phyloP scores from a whole-genome alignment of 2,888 invertebrate species.

The Mantis religiosa region DNA sequence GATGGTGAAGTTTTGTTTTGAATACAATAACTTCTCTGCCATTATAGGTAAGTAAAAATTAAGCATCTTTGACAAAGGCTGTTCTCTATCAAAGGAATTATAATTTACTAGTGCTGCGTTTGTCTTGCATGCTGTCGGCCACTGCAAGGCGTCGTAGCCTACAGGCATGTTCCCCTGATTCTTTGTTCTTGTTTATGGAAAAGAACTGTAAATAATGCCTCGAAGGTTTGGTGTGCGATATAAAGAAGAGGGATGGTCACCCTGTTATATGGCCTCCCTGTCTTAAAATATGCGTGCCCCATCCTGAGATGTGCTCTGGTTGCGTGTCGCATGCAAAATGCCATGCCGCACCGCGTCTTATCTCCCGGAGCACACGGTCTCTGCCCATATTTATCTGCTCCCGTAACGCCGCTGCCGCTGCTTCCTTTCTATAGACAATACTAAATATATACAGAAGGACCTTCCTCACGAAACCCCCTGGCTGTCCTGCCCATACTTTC shows the following conservation, averaged over 20 bases:
- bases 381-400: constrained; percentile 10
- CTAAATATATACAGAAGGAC: neutral
- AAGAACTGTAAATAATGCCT: neutral
- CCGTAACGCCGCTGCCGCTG: neutral
- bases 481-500: neutral
- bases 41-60: too few relatives aligned
- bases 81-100: too few relatives aligned
- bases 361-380: neutral
- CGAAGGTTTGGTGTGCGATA: neutral
- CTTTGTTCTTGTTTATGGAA: neutral
- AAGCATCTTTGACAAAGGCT: too few relatives aligned
- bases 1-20: too few relatives aligned
- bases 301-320: neutral
- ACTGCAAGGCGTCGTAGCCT: neutral
- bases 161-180: neutral
- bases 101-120: too few relatives aligned
- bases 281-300: neutral
- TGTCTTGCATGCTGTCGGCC: neutral
- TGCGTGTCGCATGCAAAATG: constrained; percentile 22
- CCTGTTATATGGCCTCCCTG: neutral
- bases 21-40: too few relatives aligned
- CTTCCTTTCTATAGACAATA: neutral
- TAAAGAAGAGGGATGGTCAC: neutral
- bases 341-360: neutral
- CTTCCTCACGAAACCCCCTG: neutral